Evolutionary conservation across 2,888 invertebrate species (phyloP).

Genomic region (Xestia sexstrigata): DNA sequence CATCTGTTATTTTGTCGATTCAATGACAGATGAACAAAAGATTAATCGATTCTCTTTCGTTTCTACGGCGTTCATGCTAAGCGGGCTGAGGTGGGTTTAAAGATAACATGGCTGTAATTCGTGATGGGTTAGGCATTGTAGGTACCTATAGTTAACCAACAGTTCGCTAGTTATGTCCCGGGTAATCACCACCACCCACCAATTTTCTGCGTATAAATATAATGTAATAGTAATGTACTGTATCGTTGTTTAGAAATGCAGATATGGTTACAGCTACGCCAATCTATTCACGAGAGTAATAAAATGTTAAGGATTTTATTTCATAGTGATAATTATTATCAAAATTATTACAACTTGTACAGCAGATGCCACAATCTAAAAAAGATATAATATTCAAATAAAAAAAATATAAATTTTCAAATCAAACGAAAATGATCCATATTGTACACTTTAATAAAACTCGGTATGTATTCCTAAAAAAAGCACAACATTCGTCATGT

Average conservation of each 20-base stretch:
- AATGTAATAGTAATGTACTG: neutral
- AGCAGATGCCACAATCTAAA: slow-evolving; percentile 12
- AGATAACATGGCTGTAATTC: neutral
- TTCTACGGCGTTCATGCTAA: too few relatives aligned
- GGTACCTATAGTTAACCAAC: neutral
- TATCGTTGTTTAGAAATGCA: neutral
- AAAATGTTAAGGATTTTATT: neutral
- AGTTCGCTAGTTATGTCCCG: neutral
- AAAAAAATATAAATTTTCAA: neutral
- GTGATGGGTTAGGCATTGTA: neutral
- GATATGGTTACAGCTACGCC: neutral
- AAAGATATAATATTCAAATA: neutral
- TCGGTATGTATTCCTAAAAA: slow-evolving; percentile 6
- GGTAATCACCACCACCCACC: too few relatives aligned
- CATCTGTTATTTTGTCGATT: too few relatives aligned
- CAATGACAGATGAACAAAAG: too few relatives aligned
- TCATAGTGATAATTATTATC: neutral
- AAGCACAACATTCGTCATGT: neutral
- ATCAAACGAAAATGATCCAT: neutral
- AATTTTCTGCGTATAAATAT: neutral
- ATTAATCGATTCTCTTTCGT: too few relatives aligned
- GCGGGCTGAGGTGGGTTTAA: neutral
- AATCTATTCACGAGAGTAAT: neutral
- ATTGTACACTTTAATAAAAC: slow-evolving; percentile 5
- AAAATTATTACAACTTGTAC: neutral